Conservation (phyloP, 1,140 invertebrate genomes). For the Aplysia californica region DNA sequence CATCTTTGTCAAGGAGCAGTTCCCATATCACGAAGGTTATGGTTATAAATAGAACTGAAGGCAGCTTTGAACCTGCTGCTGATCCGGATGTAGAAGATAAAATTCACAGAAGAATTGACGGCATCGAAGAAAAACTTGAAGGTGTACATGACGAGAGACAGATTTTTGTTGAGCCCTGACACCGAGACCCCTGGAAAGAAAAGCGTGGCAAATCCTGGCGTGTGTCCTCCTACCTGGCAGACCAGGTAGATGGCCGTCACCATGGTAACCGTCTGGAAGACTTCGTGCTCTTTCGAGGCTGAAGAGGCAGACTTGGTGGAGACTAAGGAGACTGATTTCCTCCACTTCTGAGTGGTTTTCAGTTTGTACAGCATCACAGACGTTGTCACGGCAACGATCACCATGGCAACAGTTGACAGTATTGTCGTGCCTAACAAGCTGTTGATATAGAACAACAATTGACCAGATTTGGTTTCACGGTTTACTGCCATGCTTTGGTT, state of each 20-base stretch:
- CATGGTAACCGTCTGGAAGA: background rate
- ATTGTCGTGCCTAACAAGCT: background rate
- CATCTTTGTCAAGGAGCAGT: too few species aligned
- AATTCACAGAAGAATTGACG: background rate
- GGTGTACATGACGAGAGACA: background rate
- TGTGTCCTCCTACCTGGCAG: background rate
- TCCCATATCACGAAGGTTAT: too few species aligned
- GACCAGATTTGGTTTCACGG: background rate
- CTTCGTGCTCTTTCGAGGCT: background rate
- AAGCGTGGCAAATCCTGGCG: background rate
- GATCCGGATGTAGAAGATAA: conserved; percentile 3
- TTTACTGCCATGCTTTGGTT: background rate
- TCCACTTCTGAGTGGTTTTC: background rate
- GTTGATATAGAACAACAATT: background rate
- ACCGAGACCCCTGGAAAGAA: background rate
- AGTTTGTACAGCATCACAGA: background rate
- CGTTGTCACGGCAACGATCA: conserved; percentile 3
- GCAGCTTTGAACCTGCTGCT: background rate
- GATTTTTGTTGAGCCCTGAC: background rate
- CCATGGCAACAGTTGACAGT: background rate
- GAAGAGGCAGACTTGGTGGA: background rate
- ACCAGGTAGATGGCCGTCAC: background rate
- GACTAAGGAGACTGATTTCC: background rate
- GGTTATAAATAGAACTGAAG: background rate
- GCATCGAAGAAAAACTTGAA: background rate